phyloP scores from a whole-genome alignment of 2,888 invertebrate species.

The Salticus scenicus region DNA sequence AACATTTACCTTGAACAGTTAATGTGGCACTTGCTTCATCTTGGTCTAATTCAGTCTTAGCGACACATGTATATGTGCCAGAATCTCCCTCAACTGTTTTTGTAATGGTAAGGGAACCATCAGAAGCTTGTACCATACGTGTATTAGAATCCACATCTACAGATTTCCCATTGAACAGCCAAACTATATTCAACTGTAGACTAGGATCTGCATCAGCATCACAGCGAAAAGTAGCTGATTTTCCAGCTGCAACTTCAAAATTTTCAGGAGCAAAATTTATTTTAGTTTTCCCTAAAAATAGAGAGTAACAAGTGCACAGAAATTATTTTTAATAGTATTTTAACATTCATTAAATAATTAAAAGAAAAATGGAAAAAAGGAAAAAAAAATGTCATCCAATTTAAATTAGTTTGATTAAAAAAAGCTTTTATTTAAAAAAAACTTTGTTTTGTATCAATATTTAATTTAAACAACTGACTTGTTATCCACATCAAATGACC shows the following conservation, averaged over 20 bases:
- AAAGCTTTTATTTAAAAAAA: too few species aligned
- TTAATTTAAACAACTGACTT: too few species aligned
- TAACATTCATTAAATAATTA: too few species aligned
- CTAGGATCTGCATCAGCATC: slow-evolving; percentile 93
- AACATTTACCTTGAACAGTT: slow-evolving; percentile 90
- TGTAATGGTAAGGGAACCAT: slow-evolving; percentile 94
- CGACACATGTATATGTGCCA: slow-evolving; percentile 95
- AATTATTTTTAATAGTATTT: too few species aligned
- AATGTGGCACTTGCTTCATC: slow-evolving; percentile 90
- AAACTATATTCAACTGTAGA: slow-evolving; percentile 85
- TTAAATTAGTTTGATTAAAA: too few species aligned
- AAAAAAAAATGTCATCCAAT: too few species aligned
- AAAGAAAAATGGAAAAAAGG: neutral
- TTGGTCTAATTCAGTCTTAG: slow-evolving; percentile 90
- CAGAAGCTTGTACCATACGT: slow-evolving; percentile 85
- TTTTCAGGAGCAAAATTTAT: slow-evolving; percentile 92
- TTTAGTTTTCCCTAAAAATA: slow-evolving; percentile 83
- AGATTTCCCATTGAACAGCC: slow-evolving; percentile 89
- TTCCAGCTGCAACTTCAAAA: slow-evolving; percentile 92
- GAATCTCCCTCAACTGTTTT: slow-evolving; percentile 96
- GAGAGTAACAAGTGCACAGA: neutral
- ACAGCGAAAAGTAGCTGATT: slow-evolving; percentile 92
- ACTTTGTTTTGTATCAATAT: too few species aligned
- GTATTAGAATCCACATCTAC: slow-evolving; percentile 92
- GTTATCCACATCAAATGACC: too few species aligned